Percentiles rank a stretch among this genome's conserved stretches.
Evolutionary conservation across 2,888 invertebrate species (phyloP).

Genomic region (Belgica antarctica): DNA sequence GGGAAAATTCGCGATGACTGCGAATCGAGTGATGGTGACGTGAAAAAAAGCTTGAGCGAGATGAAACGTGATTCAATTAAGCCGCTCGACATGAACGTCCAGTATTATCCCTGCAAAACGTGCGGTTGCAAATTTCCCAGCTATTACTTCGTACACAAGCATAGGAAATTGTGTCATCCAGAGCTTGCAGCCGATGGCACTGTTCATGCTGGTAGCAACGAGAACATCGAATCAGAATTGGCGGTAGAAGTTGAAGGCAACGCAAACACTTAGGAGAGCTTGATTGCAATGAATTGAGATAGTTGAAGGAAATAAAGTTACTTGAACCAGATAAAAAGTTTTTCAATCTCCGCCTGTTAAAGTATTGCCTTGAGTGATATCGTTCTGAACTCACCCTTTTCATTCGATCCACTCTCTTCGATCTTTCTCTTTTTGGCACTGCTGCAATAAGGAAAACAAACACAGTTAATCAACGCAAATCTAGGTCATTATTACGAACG

Average conservation of each 20-base stretch:
- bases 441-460: constrained; percentile 13
- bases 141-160: constrained; percentile 91
- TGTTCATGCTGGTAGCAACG: not conserved
- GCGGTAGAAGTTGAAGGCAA: not conserved
- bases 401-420: constrained; percentile 23
- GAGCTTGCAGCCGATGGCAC: constrained; percentile 56
- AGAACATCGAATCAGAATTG: not conserved
- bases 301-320: constrained; percentile 7
- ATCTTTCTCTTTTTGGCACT: constrained; percentile 40
- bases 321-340: not conserved
- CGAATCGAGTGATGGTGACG: constrained; percentile 34
- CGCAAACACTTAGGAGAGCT: no score
- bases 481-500: not conserved
- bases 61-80: constrained; percentile 60
- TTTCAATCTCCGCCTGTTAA: no score
- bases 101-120: constrained; percentile 90
- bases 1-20: constrained; percentile 26
- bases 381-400: constrained; percentile 24
- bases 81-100: constrained; percentile 73
- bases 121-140: constrained; percentile 91
- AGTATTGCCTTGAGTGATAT: not conserved
- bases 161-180: constrained; percentile 80
- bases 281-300: no score
- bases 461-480: no score
- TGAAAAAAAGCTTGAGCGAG: not conserved